Evolutionary conservation across 2,888 invertebrate genomes (phyloP).

Genomic region (Congeria kusceri): DNA sequence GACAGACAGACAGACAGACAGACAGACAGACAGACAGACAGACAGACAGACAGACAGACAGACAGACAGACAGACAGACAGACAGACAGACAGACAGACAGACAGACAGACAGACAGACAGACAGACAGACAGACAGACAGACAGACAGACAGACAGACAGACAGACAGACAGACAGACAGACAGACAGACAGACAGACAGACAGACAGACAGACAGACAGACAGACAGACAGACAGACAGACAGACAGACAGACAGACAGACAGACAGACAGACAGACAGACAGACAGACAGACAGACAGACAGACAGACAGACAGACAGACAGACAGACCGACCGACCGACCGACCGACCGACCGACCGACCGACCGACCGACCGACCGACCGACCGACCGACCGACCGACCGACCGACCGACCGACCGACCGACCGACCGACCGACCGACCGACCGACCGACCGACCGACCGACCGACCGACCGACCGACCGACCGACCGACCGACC

Average conservation of each 20-base stretch:
- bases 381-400: too few species aligned
- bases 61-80: conserved; percentile 26
- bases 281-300: conserved; percentile 21
- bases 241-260: conserved; percentile 20
- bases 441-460: too few species aligned
- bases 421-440: too few species aligned
- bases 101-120: conserved; percentile 19
- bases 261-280: conserved; percentile 15
- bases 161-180: conserved; percentile 18
- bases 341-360: too few species aligned
- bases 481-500: too few species aligned
- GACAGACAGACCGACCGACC: too few species aligned
- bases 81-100: conserved; percentile 21
- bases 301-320: conserved; percentile 16
- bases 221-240: conserved; percentile 20
- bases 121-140: conserved; percentile 29
- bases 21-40: conserved; percentile 24
- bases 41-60: conserved; percentile 29
- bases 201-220: conserved; percentile 25
- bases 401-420: too few species aligned
- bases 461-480: too few species aligned
- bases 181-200: conserved; percentile 26
- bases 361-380: too few species aligned
- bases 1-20: conserved; percentile 19
- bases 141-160: conserved; percentile 17